These are phyloP conservation scores for Mormyrops attenuatus DNA, from an alignment of 2,797 vertebrate genomes.

Conservation along the genomic window DNA sequence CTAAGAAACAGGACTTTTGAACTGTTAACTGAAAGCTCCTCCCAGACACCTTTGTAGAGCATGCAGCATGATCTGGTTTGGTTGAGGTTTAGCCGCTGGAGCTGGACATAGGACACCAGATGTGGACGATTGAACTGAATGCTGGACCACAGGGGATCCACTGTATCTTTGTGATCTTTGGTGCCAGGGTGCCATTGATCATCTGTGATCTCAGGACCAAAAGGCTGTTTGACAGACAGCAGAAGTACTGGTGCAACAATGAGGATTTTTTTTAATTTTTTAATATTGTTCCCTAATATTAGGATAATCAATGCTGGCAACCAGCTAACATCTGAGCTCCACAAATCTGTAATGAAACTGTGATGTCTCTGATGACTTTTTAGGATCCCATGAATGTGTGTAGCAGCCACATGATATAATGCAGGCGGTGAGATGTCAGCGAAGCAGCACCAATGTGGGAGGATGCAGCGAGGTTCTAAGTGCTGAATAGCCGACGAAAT, in stretches of 20 bases:
- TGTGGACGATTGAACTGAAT: not conserved
- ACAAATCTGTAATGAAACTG: not conserved
- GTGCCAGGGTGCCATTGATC: not conserved
- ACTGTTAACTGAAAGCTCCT: not conserved
- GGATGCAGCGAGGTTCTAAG: not conserved
- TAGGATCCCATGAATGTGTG: not conserved
- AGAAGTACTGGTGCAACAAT: not conserved
- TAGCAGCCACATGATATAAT: not conserved
- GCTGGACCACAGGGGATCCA: not conserved
- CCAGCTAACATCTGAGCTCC: not conserved
- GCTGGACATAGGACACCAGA: not conserved
- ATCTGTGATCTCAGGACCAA: not conserved
- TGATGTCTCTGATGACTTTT: not conserved
- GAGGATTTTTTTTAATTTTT: not conserved
- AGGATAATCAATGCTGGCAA: not conserved
- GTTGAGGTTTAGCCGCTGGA: not conserved
- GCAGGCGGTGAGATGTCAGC: not conserved
- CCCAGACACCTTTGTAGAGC: not conserved
- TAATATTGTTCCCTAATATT: not conserved
- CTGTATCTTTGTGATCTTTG: not conserved
- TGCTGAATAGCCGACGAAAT: not conserved
- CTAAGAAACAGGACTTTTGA: not conserved
- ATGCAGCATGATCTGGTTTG: not conserved
- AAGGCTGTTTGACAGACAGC: not conserved
- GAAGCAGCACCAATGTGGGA: not conserved